Conservation (phyloP, 2,797 vertebrate genomes). For the Meda fulgida region DNA sequence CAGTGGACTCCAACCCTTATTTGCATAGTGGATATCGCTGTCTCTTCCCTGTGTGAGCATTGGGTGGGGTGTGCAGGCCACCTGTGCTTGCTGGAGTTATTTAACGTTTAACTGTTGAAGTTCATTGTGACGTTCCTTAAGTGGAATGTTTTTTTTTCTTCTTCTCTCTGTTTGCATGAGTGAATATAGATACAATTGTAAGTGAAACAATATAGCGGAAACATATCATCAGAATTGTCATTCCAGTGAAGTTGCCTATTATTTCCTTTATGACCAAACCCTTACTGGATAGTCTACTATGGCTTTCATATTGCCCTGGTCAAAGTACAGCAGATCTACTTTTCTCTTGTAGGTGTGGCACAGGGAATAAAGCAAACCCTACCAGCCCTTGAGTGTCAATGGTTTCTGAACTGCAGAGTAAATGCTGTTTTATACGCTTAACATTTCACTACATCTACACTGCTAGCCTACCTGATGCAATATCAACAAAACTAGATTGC, state of each 20-base stretch:
- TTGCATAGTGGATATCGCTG: conserved; percentile 44
- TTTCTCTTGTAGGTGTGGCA: conserved; percentile 68
- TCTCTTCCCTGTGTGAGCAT: conserved; percentile 37
- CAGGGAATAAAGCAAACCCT: conserved; percentile 31
- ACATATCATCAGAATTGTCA: not conserved
- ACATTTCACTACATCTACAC: not conserved
- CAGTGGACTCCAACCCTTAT: conserved; percentile 45
- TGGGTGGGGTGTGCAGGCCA: conserved; percentile 33
- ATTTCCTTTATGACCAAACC: conserved; percentile 31
- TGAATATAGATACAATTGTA: not conserved
- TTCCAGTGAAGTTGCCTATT: conserved; percentile 18
- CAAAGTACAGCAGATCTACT: conserved; percentile 70
- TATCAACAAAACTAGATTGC: not conserved
- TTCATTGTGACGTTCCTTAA: not conserved
- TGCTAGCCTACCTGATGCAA: not conserved
- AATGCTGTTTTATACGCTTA: conserved; percentile 2
- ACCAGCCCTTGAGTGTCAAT: not conserved
- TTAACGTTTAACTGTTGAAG: not conserved
- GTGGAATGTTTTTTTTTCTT: not conserved
- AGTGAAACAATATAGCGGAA: conserved; percentile 5
- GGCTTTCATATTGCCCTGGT: conserved; percentile 54
- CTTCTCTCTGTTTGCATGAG: not conserved
- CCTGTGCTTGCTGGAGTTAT: not conserved
- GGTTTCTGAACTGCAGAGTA: not conserved
- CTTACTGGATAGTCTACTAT: not conserved